Base-by-base conservation (phyloP, 2,797 vertebrate genomes). In the Neomorphus geoffroyi region DNA sequence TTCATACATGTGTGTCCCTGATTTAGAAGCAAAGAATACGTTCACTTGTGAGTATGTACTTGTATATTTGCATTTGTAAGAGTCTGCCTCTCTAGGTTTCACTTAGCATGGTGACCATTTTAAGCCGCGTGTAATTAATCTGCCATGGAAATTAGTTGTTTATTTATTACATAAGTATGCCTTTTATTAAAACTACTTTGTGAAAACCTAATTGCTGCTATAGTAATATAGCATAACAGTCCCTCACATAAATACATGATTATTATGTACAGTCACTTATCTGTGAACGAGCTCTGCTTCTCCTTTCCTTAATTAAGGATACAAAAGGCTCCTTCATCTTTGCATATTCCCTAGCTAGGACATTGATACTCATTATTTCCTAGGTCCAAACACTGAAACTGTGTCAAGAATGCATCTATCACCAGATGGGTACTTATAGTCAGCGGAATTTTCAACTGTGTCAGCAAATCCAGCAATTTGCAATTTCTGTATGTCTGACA, bases 361-460 rank as follows among this genome's bases (percentile, higher is more conserved):
- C 99, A 99, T 99, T 99, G 99, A 99, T 99, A 99, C 99, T 99
- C 99, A 99, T 99, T 99, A 99, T 99, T 99, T 99, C 98, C 98
- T 98, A 98, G 99, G 99, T 99, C 99, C 98, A 99, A 99, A 99
- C 99, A 99, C 99, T 98, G 98, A 99, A 99, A 98, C 98, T 99
- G 98, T 99, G 99, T 99, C 99, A 99, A 99, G 99, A 99, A 99
- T 98, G 98, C 99, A 99, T 99, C 99, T 99, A 99, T 99, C 99
- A 99, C 98, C 30, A 93, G 97, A 97, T 90, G 98, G 97, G 97
- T 98, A 97, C 98, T 99, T 96, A 92, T 94, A 99, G 99, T 99
- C 99, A 99, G 99, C 99, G 97, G 94, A 98, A 98, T 97, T 98
- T 98, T 98, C 97, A 97, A 97, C 98, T 91, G 98, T 70, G 92